Base-by-base conservation (phyloP, 2,797 vertebrate species). In the Melanotaenia trifasciata region DNA sequence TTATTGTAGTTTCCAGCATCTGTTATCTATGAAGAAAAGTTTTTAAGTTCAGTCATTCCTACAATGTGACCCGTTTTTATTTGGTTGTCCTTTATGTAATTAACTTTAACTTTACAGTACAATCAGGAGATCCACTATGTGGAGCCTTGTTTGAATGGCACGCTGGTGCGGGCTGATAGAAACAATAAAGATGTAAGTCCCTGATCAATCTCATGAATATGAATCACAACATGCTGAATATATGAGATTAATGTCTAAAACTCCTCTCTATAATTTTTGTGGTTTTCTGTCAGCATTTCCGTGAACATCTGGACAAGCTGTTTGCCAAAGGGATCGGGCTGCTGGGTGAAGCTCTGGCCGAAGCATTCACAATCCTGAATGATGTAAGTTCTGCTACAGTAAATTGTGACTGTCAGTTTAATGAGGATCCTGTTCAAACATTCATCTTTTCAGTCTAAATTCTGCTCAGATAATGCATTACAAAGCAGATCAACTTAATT, bases 291-390 rank as follows among this genome's bases (percentile, higher is more conserved):
- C 90, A 99, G 98, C 98, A 99, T 93, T 99, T 99, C 93, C 95
- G 96, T 65, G 96, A 99, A 86, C 98, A 98, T 84, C 96, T 99
- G 89, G 96, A 98, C 89, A 98, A 97, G 88, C 96, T 99, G 83
- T 98, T 96, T 90, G 98, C 97, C 59, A 99, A 99, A 94, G 98
- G 97, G 82, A 98, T 98, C 2, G 98, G 98, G 58, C 96, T 99
- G 93, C 88, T 99, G 92, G 97, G 98, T 45, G 95, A 96, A 20
- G 98, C 98, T 80, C 93, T 99, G 91, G 94, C 95, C 3, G 98
- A 98, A 87, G 98, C 97, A 8, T 99, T 99, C 93, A 97, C 94
- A 33, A 95, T 98, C 90, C 96, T 99, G 63, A 97, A 72, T 40
- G 96, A 99, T 69, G 98, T 99, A 93, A 96, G 96, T 93, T 83